A percentile compares a stretch with the other conserved stretches of the same genome.
phyloP scores from a whole-genome alignment of 1,140 invertebrate species.

The Drosophila parvula region DNA sequence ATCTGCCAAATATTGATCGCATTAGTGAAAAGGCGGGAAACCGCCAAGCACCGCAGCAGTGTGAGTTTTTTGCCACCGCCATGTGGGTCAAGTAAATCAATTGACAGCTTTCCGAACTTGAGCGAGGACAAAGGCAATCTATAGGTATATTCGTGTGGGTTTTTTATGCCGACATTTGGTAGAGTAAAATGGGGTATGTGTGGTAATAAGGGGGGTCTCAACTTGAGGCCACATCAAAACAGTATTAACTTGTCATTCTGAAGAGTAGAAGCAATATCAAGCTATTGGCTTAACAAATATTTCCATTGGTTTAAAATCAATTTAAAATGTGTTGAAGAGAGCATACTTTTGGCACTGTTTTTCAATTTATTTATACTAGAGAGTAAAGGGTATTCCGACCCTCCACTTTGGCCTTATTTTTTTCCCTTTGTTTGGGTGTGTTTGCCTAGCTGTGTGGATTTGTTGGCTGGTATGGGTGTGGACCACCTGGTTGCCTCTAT shows the following conservation, averaged over 20 bases:
- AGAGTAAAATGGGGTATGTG: not conserved
- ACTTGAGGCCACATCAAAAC: too few species aligned
- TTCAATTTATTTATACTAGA: too few species aligned
- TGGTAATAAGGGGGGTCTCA: too few species aligned
- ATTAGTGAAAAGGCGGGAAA: conserved; percentile 48
- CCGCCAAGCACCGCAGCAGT: conserved; percentile 16
- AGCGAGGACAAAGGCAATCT: conserved; percentile 48
- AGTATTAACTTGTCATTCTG: too few species aligned
- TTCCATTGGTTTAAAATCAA: too few species aligned
- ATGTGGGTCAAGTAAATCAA: conserved; percentile 79
- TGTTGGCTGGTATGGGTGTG: conserved; percentile 16
- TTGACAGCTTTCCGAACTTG: conserved; percentile 68
- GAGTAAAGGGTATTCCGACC: not conserved
- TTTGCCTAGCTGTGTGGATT: not conserved
- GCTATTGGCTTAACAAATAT: too few species aligned
- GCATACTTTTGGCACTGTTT: too few species aligned
- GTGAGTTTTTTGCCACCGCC: conserved; percentile 21
- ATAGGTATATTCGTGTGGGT: conserved; percentile 1
- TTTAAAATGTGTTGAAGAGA: too few species aligned
- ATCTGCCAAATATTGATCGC: conserved; percentile 75
- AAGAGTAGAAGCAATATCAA: too few species aligned
- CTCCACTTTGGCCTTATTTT: not conserved
- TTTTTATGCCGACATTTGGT: not conserved
- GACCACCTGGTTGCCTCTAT: conserved; percentile 64
- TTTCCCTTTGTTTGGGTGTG: not conserved